Conservation (phyloP, 2,113 vertebrate species). For the Phocoena phocoena region DNA sequence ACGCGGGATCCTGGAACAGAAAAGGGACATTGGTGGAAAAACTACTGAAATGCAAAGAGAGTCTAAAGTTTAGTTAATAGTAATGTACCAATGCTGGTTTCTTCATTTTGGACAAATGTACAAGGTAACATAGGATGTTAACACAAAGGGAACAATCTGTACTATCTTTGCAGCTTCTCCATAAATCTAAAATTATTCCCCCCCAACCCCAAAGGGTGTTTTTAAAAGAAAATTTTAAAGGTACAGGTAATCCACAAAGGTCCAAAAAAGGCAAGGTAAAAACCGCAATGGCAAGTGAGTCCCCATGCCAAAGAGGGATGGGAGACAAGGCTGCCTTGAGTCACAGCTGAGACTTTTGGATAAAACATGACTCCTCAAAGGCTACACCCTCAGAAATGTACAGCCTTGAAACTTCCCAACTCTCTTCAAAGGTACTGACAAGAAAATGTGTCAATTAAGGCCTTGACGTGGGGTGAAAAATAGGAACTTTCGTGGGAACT, state of each 20-base stretch:
- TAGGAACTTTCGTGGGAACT: not conserved
- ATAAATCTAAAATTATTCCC: not conserved
- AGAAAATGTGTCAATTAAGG: not conserved
- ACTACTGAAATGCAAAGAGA: not conserved
- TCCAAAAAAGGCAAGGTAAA: not conserved
- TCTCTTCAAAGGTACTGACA: not conserved
- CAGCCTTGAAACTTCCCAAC: not conserved
- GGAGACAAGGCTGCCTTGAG: too few species aligned
- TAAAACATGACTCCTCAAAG: not conserved
- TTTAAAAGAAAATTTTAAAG: not conserved
- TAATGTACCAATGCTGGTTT: not conserved
- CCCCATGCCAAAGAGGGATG: not conserved
- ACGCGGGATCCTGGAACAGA: not conserved
- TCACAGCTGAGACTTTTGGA: not conserved
- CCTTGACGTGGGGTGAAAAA: not conserved
- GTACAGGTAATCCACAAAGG: not conserved
- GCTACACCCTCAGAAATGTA: not conserved
- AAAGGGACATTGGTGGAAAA: not conserved
- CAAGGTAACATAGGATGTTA: not conserved
- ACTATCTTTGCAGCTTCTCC: not conserved
- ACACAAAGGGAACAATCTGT: not conserved
- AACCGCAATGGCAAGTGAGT: not conserved
- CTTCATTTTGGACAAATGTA: not conserved
- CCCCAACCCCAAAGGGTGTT: not conserved
- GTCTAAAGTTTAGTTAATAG: not conserved